These are phyloP conservation scores for Hyperoplus immaculatus DNA, from an alignment of 2,797 vertebrate genomes.

Conservation along the genomic window DNA sequence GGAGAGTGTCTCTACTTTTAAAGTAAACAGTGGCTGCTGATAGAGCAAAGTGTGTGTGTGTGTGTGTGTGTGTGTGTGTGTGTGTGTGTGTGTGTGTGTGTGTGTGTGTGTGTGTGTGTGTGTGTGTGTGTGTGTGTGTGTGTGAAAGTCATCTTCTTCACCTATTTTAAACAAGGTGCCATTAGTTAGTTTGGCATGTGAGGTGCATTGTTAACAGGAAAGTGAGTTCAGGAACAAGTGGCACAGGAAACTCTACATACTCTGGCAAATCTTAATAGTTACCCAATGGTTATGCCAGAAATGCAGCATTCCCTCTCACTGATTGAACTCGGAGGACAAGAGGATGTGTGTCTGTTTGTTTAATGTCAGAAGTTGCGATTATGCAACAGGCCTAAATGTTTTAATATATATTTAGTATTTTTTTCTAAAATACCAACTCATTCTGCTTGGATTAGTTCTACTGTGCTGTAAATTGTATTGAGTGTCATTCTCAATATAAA, in stretches of 20 bases:
- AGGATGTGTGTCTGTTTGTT: constrained; percentile 14
- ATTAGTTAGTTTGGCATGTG: constrained; percentile 1
- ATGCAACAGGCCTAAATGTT: constrained; percentile 15
- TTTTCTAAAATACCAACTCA: background rate
- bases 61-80: constrained; percentile 7
- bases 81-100: constrained; percentile 24
- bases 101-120: constrained; percentile 22
- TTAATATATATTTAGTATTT: background rate
- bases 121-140: constrained; percentile 13
- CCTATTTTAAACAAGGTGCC: constrained; percentile 13
- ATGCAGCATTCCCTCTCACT: constrained; percentile 72
- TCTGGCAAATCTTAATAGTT: constrained; percentile 14
- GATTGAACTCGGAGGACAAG: constrained; percentile 54
- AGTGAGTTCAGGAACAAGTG: constrained; percentile 55
- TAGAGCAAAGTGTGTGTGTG: constrained; percentile 31
- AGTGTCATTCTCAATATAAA: background rate
- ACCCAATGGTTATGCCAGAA: constrained; percentile 69
- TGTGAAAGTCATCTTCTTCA: constrained; percentile 7
- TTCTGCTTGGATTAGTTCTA: background rate
- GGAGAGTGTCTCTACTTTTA: constrained; percentile 45
- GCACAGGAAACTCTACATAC: constrained; percentile 67
- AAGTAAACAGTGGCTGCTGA: constrained; percentile 65
- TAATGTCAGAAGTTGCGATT: constrained; percentile 51
- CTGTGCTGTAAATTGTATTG: background rate
- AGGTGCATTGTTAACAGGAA: constrained; percentile 18